These are phyloP conservation scores for Cavia porcellus DNA, from an alignment of 2,113 vertebrate genomes.

Conservation along the genomic window DNA sequence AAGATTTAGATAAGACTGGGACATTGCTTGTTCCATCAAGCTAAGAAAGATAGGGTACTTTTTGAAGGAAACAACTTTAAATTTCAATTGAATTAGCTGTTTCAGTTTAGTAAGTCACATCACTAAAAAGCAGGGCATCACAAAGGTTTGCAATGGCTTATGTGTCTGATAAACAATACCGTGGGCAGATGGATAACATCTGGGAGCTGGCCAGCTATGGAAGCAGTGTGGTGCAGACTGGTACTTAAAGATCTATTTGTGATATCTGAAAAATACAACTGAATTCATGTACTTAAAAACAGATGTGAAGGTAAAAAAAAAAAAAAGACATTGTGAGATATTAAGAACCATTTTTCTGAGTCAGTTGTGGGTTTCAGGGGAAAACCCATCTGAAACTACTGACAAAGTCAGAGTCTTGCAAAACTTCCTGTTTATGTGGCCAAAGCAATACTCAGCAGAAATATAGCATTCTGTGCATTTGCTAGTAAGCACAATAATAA, in stretches of 20 bases:
- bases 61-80: conserved; percentile 90
- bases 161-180: conserved; percentile 82
- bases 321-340: conserved; percentile 39
- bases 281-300: conserved; percentile 38
- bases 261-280: conserved; percentile 25
- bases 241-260: background rate
- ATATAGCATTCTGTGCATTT: background rate
- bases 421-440: background rate
- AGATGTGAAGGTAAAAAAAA: background rate
- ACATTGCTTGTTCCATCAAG: conserved; percentile 85
- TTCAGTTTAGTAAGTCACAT: conserved; percentile 88
- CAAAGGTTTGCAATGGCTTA: conserved; percentile 85
- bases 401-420: background rate
- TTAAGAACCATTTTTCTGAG: conserved; percentile 38
- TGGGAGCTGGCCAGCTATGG: background rate
- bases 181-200: conserved; percentile 24
- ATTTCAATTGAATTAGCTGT: conserved; percentile 90
- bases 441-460: conserved; percentile 14
- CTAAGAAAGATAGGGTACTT: conserved; percentile 89
- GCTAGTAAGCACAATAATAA: conserved; percentile 39
- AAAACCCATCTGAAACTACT: conserved; percentile 43
- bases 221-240: background rate
- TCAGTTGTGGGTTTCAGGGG: conserved; percentile 7
- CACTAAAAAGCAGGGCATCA: conserved; percentile 90
- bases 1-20: conserved; percentile 63